These are phyloP conservation scores for Alectoris magna DNA, from an alignment of 2,797 vertebrate species.

Conservation along the genomic window DNA sequence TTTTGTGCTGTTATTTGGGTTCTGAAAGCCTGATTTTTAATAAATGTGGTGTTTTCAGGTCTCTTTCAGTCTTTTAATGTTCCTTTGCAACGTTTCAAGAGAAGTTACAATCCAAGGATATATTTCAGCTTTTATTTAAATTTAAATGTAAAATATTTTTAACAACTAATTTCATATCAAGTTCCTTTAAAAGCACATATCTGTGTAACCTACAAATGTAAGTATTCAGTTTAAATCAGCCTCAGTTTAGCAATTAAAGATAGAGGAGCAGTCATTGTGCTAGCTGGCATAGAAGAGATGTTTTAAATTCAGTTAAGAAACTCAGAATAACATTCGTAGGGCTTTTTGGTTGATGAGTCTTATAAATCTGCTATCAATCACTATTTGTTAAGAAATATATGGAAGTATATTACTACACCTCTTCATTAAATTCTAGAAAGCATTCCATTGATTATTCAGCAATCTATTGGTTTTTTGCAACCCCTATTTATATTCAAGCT, in stretches of 20 bases:
- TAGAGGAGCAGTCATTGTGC: not conserved
- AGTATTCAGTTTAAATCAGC: not conserved
- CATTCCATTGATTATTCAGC: not conserved
- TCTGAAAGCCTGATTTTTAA: not conserved
- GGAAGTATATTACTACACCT: not conserved
- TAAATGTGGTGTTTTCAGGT: not conserved
- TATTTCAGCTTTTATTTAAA: not conserved
- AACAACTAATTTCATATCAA: not conserved
- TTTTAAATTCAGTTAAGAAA: conserved; percentile 11
- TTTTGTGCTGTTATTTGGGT: not conserved
- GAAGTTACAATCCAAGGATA: not conserved
- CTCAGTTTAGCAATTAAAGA: not conserved
- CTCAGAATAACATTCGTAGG: not conserved
- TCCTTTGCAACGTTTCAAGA: conserved; percentile 16
- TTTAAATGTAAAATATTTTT: conserved; percentile 1
- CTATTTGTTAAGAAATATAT: not conserved
- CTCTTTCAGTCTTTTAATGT: not conserved
- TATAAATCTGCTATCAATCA: not conserved
- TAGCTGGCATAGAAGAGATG: not conserved
- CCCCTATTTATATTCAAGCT: not conserved
- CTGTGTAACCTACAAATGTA: not conserved
- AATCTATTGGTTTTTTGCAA: not conserved
- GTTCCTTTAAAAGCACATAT: not conserved
- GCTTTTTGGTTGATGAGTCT: not conserved
- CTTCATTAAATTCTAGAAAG: not conserved